A percentile compares a stretch with the other conserved stretches of the same genome.
Conservation (phyloP, 2,113 vertebrate species). For the Toxostoma redivivum region DNA sequence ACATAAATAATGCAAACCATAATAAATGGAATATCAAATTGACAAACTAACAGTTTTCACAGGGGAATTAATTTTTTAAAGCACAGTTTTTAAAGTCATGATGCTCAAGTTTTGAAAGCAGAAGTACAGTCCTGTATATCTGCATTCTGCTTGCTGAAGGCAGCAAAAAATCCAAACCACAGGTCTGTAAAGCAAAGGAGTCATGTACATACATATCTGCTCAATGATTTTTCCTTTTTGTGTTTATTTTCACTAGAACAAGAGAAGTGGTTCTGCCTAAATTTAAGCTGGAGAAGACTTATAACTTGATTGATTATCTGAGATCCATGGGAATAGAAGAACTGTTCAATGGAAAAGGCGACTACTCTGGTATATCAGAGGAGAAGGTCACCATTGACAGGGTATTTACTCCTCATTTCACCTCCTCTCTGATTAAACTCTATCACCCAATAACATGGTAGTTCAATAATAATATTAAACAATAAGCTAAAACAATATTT, state of each 20-base stretch:
- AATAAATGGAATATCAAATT: not conserved
- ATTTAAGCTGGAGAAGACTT: constrained; percentile 93
- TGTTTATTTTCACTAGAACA: constrained; percentile 74
- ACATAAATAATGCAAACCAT: not conserved
- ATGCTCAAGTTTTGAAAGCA: not conserved
- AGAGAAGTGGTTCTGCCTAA: constrained; percentile 89
- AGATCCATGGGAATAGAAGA: constrained; percentile 86
- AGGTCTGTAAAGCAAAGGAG: not conserved
- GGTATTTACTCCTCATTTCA: constrained; percentile 68
- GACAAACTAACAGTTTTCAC: not conserved
- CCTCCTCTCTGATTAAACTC: not conserved
- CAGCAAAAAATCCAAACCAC: not conserved
- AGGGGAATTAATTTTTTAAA: not conserved
- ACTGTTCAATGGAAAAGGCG: constrained; percentile 78
- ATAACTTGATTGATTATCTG: constrained; percentile 85
- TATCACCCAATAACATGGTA: not conserved
- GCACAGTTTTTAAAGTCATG: not conserved
- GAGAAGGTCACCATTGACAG: constrained; percentile 83
- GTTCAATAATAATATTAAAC: not conserved
- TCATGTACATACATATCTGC: not conserved
- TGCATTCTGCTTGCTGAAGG: not conserved
- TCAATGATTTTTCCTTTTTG: not conserved
- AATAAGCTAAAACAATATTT: not conserved
- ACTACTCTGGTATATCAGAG: constrained; percentile 85
- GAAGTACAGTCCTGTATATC: not conserved